Base-by-base conservation (phyloP, 2,797 vertebrate species). In the Novumbra hubbsi region DNA sequence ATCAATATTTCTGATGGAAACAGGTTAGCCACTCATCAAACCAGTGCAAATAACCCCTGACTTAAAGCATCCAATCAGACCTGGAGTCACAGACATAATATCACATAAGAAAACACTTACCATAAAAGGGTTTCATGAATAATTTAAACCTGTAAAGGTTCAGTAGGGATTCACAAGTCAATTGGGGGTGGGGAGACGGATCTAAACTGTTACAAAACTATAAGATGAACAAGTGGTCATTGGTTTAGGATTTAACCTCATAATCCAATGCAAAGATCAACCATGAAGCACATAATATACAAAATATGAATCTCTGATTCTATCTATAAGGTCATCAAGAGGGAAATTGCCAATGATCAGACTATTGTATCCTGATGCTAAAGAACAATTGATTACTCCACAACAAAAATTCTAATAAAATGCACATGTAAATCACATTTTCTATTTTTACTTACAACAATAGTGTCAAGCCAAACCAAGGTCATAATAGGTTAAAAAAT, bases 121-220 rank as follows among this genome's bases (percentile, higher is more conserved):
- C 28, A 57, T 57, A 60, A 24, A 60, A 24, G 55, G 55, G 11
- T 12, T 64, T 64, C 27, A 64, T 64, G 5, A 64, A 64, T 64
- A 64, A 64, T 64, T 32, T 27, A 64, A 64, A 64, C 28, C 27
- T 32, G 62, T 64, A 64, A 64, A 64, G 28, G 28, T 28, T 64
- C 24, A 32, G 62, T 4, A 28, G 62, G 62, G 62, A 9, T 64
- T 64, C 28, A 64, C 27, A 14, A 64, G 12, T 64, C 62, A 30
- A 64, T 12, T 64, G 28, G 62, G 28, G 62, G 28, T 17, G 62
- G 28, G 62, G 62, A 19, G 15, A 28, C 55, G 5, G 55, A 60
- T 60, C 2, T 4, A 60, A 24, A 12, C n/a, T 6, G 55, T 12
- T 24, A 57, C 3, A 60, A 24, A 60, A 11, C 41, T 12, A 19